Evolutionary conservation across 2,113 vertebrate genomes (phyloP), one percentile per base, ranked within the genome.

Genomic region (Oreotragus oreotragus): DNA sequence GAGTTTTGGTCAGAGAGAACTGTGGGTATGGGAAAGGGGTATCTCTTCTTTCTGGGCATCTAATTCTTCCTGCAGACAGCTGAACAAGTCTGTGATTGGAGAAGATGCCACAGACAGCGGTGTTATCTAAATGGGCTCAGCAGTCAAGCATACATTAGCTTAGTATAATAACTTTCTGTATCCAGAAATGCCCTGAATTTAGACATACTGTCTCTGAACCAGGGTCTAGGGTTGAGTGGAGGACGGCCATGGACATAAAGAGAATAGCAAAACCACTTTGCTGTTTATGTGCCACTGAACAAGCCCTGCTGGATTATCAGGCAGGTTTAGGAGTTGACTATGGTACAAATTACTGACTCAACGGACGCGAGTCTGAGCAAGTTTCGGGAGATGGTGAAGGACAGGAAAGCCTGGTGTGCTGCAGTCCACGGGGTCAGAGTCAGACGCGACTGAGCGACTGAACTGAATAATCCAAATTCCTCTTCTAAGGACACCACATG

Each of bases 21-120:
- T 2, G 30, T 10, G 1, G 5, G 85, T 13, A 28, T 2, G 8
- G 62, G 30, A 4, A 28, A 49, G 60, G 36, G 6, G 4, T 13
- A 17, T 33, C 33, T 66, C n/a, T 30, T 36, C 23, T 84, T 53
- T 43, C 81, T 3, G 3, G 57, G 25, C 19, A 28, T 6, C 66
- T 14, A 3, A 5, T 1, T 62, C 28, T 9, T 49, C 33, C 25
- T 80, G 25, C 43, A n/a, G 19, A 1, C 0, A 3, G 39, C 6
- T 7, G 23, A 23, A 36, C 0, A 21, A 13, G 17, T 80, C 28
- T 83, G n/a, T 33, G 43, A 43, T 2, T 33, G 51, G 36, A 60
- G 49, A 17, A 57, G 25, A 27, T 0, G 12, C n/a, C 6, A 5
- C 6, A 33, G 51, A 49, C 9, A 57, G 28, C 13, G 1, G 15